A percentile compares a stretch with the other conserved stretches of the same genome.
Evolutionary conservation across 2,113 vertebrate genomes (phyloP).

Genomic region (Macroglossus sobrinus): DNA sequence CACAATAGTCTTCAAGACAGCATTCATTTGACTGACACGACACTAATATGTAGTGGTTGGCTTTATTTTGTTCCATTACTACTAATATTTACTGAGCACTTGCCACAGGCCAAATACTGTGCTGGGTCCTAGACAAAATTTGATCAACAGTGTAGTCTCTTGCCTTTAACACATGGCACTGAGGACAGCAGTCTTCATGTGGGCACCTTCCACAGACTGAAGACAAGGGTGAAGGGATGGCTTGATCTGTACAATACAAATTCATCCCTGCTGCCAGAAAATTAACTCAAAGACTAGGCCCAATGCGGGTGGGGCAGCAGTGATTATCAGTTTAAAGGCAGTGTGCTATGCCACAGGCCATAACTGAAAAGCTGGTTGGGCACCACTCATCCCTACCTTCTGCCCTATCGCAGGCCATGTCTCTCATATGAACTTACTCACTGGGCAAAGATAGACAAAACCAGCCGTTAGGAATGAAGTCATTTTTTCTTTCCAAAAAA

Average conservation of each 20-base stretch:
- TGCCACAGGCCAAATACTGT: background rate
- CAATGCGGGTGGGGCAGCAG: background rate
- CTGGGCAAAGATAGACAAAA: slow-evolving; percentile 25
- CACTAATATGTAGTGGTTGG: no score
- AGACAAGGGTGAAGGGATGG: background rate
- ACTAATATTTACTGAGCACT: background rate
- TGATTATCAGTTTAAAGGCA: background rate
- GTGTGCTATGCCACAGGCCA: rapidly evolving
- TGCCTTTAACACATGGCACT: background rate
- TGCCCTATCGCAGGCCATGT: background rate
- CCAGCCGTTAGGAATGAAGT: slow-evolving; percentile 28
- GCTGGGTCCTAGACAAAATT: background rate
- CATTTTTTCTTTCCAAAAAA: background rate
- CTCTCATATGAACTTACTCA: slow-evolving; percentile 3
- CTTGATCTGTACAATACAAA: background rate
- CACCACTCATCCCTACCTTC: background rate
- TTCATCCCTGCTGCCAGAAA: background rate
- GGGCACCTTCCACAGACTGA: background rate
- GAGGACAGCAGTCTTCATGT: background rate
- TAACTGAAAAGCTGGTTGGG: background rate
- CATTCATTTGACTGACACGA: background rate
- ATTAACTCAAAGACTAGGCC: no score
- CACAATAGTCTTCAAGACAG: background rate
- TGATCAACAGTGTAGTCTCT: background rate
- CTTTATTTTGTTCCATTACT: background rate